Evolutionary conservation across 2,797 vertebrate species (phyloP).

Genomic region (Myiotriccus ornatus): DNA sequence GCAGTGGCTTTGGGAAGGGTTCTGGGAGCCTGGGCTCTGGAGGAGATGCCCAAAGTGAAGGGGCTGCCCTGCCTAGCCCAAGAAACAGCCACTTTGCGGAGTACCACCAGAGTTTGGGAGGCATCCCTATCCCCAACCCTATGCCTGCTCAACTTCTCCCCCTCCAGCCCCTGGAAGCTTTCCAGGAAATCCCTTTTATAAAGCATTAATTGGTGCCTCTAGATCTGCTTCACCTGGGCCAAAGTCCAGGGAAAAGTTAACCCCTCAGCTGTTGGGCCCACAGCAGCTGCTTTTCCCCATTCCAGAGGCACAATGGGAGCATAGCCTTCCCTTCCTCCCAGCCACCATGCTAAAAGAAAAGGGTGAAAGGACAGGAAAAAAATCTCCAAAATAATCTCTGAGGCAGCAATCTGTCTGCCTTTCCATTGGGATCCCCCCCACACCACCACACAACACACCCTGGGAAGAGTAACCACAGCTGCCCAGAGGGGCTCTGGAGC

Average conservation of each 20-base stretch:
- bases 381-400: not conserved
- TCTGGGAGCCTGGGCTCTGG: not conserved
- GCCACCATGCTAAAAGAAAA: not conserved
- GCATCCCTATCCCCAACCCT: not conserved
- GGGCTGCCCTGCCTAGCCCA: not conserved
- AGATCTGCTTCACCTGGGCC: not conserved
- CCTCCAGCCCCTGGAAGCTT: not conserved
- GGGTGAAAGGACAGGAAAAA: not conserved
- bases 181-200: not conserved
- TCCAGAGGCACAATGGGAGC: not conserved
- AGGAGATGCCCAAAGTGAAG: not conserved
- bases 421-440: not conserved
- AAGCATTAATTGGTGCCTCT: not conserved
- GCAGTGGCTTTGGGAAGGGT: not conserved
- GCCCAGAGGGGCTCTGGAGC: not conserved
- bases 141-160: not conserved
- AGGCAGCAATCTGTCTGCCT: not conserved
- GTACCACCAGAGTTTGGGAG: not conserved
- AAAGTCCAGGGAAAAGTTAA: not conserved
- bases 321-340: not conserved
- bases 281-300: not conserved
- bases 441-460: not conserved
- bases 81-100: not conserved
- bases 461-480: not conserved
- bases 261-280: rapidly evolving